Evolutionary conservation across 2,113 vertebrate species (phyloP), one percentile per base, ranked within the genome.

Genomic region (Scophthalmus maximus): DNA sequence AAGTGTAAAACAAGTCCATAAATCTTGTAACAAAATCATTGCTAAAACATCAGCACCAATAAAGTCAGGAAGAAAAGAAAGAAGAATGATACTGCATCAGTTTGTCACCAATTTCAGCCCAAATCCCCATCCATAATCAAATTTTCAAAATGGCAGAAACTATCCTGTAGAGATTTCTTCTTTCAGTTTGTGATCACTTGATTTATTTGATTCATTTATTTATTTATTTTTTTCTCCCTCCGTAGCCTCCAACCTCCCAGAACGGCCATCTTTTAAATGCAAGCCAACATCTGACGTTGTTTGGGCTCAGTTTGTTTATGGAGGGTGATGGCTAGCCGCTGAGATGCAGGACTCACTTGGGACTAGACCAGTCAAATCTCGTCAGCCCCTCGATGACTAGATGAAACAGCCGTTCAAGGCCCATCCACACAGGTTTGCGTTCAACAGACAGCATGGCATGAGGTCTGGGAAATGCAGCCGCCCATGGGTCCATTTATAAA

Each of bases 371-470:
- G 91, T 93, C 92, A 90, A 76, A 93, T 93, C 89, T 87, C 55
- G 82, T 92, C 91, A 92, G 88, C 76, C 82, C 80, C 81, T 46
- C 47, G 79, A 85, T 84, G 82, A 92, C 84, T 57, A 88, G 91
- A 93, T 93, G 89, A 93, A 94, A 90, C 91, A 92, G 89, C 83
- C 88, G 79, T 88, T 89, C 82, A 79, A 88, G 87, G 78, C 82
- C 91, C 81, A 82, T 91, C 85, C 77, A 55, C 84, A 89, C 86
- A 92, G 91, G 92, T 93, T 90, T 87, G 74, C n/a, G 73, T 92
- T 94, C 83, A 86, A 90, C 88, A 90, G 73, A 84, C 84, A 90
- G 85, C 79, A 63, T 90, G 82, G 87, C 86, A 62, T 87, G 88
- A 84, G 88, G 88, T 81, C 84, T 81, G 74, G 75, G 88, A 93